Conservation (phyloP, 2,888 invertebrate genomes). For the Tiliacea citrago region DNA sequence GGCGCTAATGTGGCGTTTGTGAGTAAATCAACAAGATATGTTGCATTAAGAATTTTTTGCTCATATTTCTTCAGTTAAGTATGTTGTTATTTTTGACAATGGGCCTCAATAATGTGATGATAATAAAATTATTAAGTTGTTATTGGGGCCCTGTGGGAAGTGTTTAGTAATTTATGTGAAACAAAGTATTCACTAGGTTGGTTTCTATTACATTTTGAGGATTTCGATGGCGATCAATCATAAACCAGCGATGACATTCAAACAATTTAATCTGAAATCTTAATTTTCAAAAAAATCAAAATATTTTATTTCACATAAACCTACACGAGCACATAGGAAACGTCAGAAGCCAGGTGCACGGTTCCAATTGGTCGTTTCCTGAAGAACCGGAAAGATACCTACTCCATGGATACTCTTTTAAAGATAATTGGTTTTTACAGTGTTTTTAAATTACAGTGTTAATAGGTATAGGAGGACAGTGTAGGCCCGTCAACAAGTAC, state of each 20-base stretch:
- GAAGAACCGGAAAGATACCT: too few relatives aligned
- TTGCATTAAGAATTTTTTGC: conserved; percentile 42
- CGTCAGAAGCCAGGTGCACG: too few relatives aligned
- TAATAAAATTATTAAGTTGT: conserved; percentile 24
- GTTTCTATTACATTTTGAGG: not conserved
- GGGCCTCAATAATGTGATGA: conserved; percentile 2
- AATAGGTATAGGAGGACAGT: too few relatives aligned
- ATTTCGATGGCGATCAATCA: not conserved
- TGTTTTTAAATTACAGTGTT: too few relatives aligned
- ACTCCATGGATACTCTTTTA: too few relatives aligned
- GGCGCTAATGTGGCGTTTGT: conserved; percentile 77
- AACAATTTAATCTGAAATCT: not conserved
- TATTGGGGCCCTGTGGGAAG: conserved; percentile 4
- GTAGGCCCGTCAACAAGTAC: too few relatives aligned
- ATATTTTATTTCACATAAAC: too few relatives aligned
- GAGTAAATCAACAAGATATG: conserved; percentile 73
- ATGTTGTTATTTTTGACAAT: conserved; percentile 52
- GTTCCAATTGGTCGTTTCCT: too few relatives aligned
- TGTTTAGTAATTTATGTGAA: conserved; percentile 8
- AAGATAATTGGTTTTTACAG: too few relatives aligned
- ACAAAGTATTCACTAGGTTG: not conserved
- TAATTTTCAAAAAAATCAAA: too few relatives aligned
- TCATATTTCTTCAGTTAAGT: conserved; percentile 43
- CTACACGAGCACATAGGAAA: too few relatives aligned
- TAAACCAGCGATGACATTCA: not conserved